Percentiles rank a stretch among this genome's conserved stretches.
Conservation (phyloP, 2,888 invertebrate species). For the Drosophila recens region DNA sequence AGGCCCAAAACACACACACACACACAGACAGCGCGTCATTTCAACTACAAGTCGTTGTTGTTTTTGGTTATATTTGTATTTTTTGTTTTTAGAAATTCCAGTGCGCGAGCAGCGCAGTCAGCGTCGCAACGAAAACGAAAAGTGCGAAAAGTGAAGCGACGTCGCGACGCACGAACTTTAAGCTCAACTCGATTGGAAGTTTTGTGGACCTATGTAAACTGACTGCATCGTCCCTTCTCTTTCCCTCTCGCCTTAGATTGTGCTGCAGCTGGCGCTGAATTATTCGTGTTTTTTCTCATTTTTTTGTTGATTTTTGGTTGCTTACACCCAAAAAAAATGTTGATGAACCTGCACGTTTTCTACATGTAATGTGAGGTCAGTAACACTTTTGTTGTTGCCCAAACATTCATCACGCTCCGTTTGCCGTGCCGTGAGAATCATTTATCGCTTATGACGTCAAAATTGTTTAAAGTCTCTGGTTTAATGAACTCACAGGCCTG, state of each 20-base stretch:
- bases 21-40: constrained; percentile 17
- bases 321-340: constrained; percentile 27
- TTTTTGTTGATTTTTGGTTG: constrained; percentile 1
- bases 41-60: constrained; percentile 1
- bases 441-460: constrained; percentile 70
- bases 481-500: constrained; percentile 65
- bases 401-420: constrained; percentile 77
- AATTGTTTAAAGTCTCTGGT: constrained; percentile 51
- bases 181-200: constrained; percentile 31
- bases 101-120: constrained; percentile 33
- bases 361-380: constrained; percentile 79
- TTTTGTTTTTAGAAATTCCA: constrained; percentile 66
- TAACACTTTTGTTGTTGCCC: constrained; percentile 74
- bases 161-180: constrained; percentile 48
- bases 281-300: constrained; percentile 21
- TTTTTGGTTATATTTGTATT: constrained; percentile 20
- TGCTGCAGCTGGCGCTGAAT: constrained; percentile 25
- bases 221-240: background rate
- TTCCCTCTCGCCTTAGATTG: background rate
- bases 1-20: constrained; percentile 29
- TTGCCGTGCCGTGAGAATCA: constrained; percentile 56
- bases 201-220: constrained; percentile 5
- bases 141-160: constrained; percentile 79
- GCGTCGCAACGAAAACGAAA: constrained; percentile 73
- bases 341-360: constrained; percentile 73